Conservation (phyloP, 2,888 invertebrate genomes). For the Aphodius sticticus region DNA sequence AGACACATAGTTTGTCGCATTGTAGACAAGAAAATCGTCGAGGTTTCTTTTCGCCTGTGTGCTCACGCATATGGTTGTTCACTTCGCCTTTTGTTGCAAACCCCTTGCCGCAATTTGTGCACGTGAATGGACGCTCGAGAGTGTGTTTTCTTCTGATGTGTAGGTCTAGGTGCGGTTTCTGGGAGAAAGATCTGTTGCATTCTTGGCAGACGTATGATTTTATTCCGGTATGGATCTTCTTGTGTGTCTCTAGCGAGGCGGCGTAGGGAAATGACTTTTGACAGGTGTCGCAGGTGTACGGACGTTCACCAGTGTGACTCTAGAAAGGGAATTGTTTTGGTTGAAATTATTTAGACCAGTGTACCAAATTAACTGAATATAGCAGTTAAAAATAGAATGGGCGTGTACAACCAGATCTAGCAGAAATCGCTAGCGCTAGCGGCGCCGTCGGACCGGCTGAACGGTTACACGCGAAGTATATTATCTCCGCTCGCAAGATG, state of each 20-base stretch:
- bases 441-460: too few relatives aligned
- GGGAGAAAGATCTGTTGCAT: slow-evolving; percentile 48
- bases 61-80: slow-evolving; percentile 48
- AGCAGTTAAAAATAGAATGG: too few relatives aligned
- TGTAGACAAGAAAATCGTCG: slow-evolving; percentile 44
- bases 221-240: slow-evolving; percentile 48
- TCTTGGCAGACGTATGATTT: slow-evolving; percentile 45
- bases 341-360: too few relatives aligned
- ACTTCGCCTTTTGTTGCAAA: slow-evolving; percentile 48
- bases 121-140: slow-evolving; percentile 51
- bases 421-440: too few relatives aligned
- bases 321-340: neutral
- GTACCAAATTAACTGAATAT: too few relatives aligned
- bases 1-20: slow-evolving; percentile 46
- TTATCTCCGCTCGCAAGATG: too few relatives aligned
- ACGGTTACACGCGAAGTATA: too few relatives aligned
- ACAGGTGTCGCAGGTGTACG: slow-evolving; percentile 48
- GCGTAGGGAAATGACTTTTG: slow-evolving; percentile 48
- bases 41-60: slow-evolving; percentile 49
- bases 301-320: slow-evolving; percentile 48
- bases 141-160: slow-evolving; percentile 50
- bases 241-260: slow-evolving; percentile 48
- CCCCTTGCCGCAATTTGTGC: slow-evolving; percentile 48
- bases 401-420: too few relatives aligned
- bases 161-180: slow-evolving; percentile 47